These are phyloP conservation scores for Rhinoraja longicauda DNA, from an alignment of 2,797 vertebrate species.

Conservation along the genomic window DNA sequence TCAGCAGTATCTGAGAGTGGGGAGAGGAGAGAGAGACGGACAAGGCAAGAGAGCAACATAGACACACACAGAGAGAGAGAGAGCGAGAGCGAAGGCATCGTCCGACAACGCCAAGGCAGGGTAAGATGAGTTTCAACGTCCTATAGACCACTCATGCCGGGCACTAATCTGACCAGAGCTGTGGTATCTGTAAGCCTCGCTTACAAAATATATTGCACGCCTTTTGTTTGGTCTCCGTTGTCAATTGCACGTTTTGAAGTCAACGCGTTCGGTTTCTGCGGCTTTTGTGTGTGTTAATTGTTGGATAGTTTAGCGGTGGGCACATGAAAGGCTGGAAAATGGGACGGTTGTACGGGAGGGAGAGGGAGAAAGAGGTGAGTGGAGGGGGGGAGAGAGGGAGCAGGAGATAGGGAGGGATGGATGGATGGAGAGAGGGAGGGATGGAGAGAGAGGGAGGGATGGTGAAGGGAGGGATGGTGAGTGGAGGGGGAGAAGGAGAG, in stretches of 20 bases:
- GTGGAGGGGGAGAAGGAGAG: no score
- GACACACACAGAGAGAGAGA: background rate
- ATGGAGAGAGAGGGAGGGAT: no score
- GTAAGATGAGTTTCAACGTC: slow-evolving; percentile 7
- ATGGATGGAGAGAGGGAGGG: no score
- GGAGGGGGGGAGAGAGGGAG: background rate
- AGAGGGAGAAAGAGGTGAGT: background rate
- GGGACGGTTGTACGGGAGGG: background rate
- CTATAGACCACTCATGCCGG: background rate
- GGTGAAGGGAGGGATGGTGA: no score
- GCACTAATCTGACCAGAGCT: background rate
- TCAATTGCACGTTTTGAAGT: background rate
- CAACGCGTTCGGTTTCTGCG: background rate
- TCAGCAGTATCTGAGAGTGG: no score
- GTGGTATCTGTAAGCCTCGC: background rate
- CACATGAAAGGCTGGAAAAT: background rate
- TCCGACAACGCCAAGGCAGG: slow-evolving; percentile 13
- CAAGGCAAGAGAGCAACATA: background rate
- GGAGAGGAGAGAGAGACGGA: no score
- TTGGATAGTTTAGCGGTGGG: background rate
- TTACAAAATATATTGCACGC: background rate
- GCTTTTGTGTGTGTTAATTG: background rate
- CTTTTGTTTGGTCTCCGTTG: no score
- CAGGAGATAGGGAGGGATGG: no score
- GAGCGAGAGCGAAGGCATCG: background rate